Evolutionary conservation across 1,140 invertebrate genomes (phyloP).

Genomic region (Ladona fulva): DNA sequence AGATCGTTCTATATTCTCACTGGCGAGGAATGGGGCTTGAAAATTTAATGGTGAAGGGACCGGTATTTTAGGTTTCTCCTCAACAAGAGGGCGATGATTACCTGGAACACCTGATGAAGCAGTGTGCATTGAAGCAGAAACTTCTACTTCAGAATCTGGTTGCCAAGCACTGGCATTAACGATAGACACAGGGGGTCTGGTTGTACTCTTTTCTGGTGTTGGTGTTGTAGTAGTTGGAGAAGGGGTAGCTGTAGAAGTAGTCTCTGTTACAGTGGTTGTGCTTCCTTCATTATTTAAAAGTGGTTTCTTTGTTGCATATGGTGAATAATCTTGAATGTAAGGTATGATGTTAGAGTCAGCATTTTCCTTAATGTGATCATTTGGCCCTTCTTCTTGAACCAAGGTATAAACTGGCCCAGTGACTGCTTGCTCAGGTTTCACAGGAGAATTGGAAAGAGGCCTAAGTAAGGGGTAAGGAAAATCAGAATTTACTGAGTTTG

Average conservation of each 20-base stretch:
- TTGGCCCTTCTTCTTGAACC: conserved; percentile 20
- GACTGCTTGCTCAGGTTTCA: background rate
- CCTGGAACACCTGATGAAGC: background rate
- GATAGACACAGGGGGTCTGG: background rate
- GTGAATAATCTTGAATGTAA: conserved; percentile 43
- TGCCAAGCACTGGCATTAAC: background rate
- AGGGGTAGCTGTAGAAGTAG: background rate
- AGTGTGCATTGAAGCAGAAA: conserved; percentile 34
- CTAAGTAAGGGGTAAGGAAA: conserved; percentile 29
- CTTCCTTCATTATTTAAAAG: conserved; percentile 22
- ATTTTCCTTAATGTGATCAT: conserved; percentile 25
- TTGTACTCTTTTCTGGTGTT: background rate
- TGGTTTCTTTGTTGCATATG: conserved; percentile 37
- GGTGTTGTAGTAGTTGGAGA: conserved; percentile 5
- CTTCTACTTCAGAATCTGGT: conserved; percentile 31
- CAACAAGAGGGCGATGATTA: background rate
- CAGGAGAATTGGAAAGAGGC: conserved; percentile 16
- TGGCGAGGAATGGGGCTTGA: conserved; percentile 60
- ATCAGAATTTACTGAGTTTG: background rate
- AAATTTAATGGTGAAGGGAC: conserved; percentile 35
- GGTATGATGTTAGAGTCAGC: conserved; percentile 37
- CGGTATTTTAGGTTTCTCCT: background rate
- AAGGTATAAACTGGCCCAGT: background rate
- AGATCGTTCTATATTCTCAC: conserved; percentile 41
- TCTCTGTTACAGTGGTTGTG: background rate